A percentile compares a stretch with the other conserved stretches of the same genome.
phyloP scores from a whole-genome alignment of 2,113 vertebrate species.

The Sigmodon hispidus region DNA sequence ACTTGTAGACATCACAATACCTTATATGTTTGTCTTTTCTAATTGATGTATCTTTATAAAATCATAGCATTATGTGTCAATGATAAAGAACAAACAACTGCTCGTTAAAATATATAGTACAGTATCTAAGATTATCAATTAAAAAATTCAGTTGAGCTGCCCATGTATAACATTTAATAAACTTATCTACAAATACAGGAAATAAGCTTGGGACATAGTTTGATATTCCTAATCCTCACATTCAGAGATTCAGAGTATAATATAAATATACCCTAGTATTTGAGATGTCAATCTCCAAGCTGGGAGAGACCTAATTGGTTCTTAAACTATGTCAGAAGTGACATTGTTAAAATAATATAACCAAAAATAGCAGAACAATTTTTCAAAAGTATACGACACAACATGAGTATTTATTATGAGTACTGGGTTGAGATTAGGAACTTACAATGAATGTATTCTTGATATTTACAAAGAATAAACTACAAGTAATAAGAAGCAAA shows the following conservation, averaged over 20 bases:
- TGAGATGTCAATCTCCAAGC: not conserved
- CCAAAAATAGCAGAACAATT: slow-evolving; percentile 17
- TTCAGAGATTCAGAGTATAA: not conserved
- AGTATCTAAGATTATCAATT: slow-evolving; percentile 35
- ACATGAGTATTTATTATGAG: slow-evolving; percentile 12
- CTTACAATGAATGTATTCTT: not conserved
- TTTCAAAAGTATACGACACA: not conserved
- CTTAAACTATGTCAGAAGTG: not conserved
- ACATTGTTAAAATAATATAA: slow-evolving; percentile 12
- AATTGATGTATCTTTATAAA: slow-evolving; percentile 43
- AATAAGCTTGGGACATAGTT: not conserved
- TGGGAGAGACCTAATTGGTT: slow-evolving; percentile 35
- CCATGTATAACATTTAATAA: slow-evolving; percentile 47
- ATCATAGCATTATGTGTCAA: slow-evolving; percentile 21
- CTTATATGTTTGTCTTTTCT: slow-evolving; percentile 22
- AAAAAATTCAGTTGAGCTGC: slow-evolving; percentile 35
- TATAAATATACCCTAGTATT: slow-evolving; percentile 13
- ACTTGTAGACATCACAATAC: slow-evolving; percentile 18
- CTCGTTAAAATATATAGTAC: slow-evolving; percentile 47
- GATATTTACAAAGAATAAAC: not conserved
- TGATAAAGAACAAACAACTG: slow-evolving; percentile 29
- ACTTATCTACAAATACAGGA: slow-evolving; percentile 43
- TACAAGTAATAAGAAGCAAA: not conserved
- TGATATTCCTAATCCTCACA: slow-evolving; percentile 33
- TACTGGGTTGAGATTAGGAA: not conserved